phyloP scores from a whole-genome alignment of 2,797 vertebrate genomes.

The Channa striata region DNA sequence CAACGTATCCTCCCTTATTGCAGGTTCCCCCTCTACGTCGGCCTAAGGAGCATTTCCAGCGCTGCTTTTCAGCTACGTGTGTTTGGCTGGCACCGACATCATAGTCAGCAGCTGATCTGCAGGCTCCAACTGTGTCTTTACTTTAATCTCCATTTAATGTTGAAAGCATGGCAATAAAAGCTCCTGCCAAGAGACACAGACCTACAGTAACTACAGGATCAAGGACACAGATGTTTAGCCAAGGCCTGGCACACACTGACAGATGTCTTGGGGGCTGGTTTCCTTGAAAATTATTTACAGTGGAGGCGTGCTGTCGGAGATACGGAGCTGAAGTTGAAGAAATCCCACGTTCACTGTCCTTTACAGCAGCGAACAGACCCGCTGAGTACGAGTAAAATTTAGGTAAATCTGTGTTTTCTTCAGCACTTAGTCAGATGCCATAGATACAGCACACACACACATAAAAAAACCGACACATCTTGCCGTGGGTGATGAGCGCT shows the following conservation, averaged over 20 bases:
- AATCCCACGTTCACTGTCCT: constrained; percentile 5
- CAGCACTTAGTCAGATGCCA: not conserved
- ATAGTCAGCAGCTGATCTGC: constrained; percentile 50
- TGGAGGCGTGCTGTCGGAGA: constrained; percentile 8
- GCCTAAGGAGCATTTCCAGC: constrained; percentile 23
- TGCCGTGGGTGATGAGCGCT: constrained; percentile 8
- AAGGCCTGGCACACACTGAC: constrained; percentile 33
- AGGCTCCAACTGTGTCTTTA: constrained; percentile 46
- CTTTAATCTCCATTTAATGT: constrained; percentile 64
- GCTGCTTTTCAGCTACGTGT: constrained; percentile 29
- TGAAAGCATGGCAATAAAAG: constrained; percentile 54
- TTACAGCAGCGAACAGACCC: constrained; percentile 1
- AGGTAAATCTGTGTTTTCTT: not conserved
- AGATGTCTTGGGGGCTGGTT: constrained; percentile 36
- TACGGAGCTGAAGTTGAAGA: constrained; percentile 4
- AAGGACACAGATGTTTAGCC: constrained; percentile 52
- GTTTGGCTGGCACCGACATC: constrained; percentile 40
- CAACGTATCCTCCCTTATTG: constrained; percentile 7
- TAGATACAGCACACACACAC: not conserved
- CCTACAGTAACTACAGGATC: constrained; percentile 37
- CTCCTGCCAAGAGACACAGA: constrained; percentile 54
- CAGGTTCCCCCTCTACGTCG: not conserved
- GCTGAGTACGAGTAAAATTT: constrained; percentile 5
- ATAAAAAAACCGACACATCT: constrained; percentile 13
- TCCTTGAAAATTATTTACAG: constrained; percentile 18